A percentile compares a stretch with the other conserved stretches of the same genome.
Evolutionary conservation across 37 sponge, comb jelly and placozoan genomes (phyloP).

Genomic region (Mnemiopsis leidyi): DNA sequence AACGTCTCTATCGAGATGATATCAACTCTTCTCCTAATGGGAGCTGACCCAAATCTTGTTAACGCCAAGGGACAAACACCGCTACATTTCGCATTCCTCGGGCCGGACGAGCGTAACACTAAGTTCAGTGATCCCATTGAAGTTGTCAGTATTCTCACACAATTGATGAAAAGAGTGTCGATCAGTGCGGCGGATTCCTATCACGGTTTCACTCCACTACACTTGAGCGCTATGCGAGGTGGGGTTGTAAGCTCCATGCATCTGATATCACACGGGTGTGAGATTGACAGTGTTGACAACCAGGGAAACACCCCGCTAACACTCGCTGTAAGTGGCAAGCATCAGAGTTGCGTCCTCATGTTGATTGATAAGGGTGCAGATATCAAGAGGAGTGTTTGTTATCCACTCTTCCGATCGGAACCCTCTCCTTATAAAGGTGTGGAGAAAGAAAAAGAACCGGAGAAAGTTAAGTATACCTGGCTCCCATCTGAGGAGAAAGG

Average conservation of each 20-base stretch:
- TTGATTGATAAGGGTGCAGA: slow-evolving; percentile 50
- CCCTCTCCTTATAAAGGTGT: too few species aligned
- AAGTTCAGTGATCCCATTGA: slow-evolving; percentile 62
- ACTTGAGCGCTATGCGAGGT: slow-evolving; percentile 39
- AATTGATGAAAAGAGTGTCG: not conserved
- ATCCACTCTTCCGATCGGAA: slow-evolving; percentile 18
- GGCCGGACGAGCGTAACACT: not conserved
- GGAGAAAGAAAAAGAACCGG: not conserved
- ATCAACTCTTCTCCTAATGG: not conserved
- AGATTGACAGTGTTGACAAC: slow-evolving; percentile 10
- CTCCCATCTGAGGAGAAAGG: not conserved
- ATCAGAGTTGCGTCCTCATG: slow-evolving; percentile 60
- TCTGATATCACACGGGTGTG: slow-evolving; percentile 35
- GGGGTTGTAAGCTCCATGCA: slow-evolving; percentile 37
- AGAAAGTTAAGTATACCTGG: not conserved
- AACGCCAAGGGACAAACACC: slow-evolving; percentile 59
- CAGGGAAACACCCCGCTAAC: slow-evolving; percentile 47
- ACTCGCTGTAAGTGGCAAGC: slow-evolving; percentile 23
- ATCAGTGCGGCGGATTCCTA: not conserved
- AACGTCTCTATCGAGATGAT: slow-evolving; percentile 49
- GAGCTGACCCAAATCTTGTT: slow-evolving; percentile 39
- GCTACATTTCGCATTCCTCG: slow-evolving; percentile 42
- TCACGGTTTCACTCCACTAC: slow-evolving; percentile 26
- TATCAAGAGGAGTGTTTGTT: not conserved
- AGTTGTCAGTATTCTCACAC: slow-evolving; percentile 46